Evolutionary conservation across 2,113 vertebrate genomes (phyloP), one percentile per base, ranked within the genome.

Genomic region (Piaya cayana): DNA sequence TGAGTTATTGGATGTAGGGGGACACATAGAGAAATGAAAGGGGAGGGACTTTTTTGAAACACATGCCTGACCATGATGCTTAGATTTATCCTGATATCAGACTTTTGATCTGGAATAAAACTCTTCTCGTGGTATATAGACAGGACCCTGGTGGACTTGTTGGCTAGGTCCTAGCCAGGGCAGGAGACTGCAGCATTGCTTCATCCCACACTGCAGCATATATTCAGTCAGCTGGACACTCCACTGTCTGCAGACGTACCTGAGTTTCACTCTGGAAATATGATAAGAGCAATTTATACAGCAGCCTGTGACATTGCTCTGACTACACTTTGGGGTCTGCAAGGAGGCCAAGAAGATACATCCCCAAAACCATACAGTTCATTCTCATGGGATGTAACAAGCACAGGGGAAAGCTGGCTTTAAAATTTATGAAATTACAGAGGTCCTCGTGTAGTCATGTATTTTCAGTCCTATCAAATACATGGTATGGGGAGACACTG

Each of bases 381-480:
- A 19, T 52, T 23, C 10, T 68, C 12, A 30, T 9, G 18, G 39
- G 6, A 17, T 60, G 30, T 29, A 76, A 39, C 12, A 58, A 64
- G 36, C 13, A 69, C 36, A 5, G 2, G 15, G 47, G 27, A 84
- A 84, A 81, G 7, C 4, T 53, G 78, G 4, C 15, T 65, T 50
- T 32, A 58, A 13, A 15, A 29, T n/a, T n/a, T 56, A 8, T 45
- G 19, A 26, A 85, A 30, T 29, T 43, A 18, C 5, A 11, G 13
- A 69, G 8, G 5, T 90, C 30, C 4, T 60, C 16, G 5, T 1
- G 2, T 11, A 50, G 16, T 26, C 23, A 23, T 0, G 0, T 29
- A 23, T 72, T 70, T 47, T 81, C n/a, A 65, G 30, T 29, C 43
- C 15, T 37, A 1, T 37, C 26, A 50, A 85, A 68, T 3, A 8